These are phyloP conservation scores for Trinorchestia longiramus DNA, from an alignment of 1,140 invertebrate species.

Conservation along the genomic window DNA sequence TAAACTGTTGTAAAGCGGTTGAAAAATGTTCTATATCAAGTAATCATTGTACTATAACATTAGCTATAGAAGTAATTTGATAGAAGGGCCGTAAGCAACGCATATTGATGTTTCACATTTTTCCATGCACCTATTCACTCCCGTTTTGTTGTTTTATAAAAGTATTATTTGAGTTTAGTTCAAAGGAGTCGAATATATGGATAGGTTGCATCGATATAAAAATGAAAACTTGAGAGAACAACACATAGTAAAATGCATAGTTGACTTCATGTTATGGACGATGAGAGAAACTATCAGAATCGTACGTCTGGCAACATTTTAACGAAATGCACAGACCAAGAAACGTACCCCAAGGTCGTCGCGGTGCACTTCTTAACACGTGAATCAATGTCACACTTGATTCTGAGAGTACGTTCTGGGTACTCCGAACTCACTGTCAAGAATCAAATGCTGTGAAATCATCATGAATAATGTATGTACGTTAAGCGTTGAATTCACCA, in stretches of 20 bases:
- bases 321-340: neutral
- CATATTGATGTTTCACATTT: neutral
- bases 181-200: neutral
- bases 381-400: neutral
- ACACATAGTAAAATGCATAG: too few species aligned
- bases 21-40: too few species aligned
- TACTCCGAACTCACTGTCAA: neutral
- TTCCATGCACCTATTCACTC: neutral
- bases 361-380: neutral
- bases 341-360: neutral
- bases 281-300: neutral
- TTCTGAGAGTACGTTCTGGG: neutral
- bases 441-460: neutral
- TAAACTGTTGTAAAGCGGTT: too few species aligned
- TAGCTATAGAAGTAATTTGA: too few species aligned
- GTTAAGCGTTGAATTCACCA: neutral
- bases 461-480: neutral
- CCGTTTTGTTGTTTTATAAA: neutral
- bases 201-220: neutral
- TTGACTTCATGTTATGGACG: neutral
- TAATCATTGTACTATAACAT: too few species aligned
- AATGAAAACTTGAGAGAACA: neutral
- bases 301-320: too few species aligned
- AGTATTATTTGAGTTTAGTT: too few species aligned
- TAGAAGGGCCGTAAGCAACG: too few species aligned